Evolutionary conservation across 1,140 invertebrate genomes (phyloP).

Genomic region (Formica exsecta): DNA sequence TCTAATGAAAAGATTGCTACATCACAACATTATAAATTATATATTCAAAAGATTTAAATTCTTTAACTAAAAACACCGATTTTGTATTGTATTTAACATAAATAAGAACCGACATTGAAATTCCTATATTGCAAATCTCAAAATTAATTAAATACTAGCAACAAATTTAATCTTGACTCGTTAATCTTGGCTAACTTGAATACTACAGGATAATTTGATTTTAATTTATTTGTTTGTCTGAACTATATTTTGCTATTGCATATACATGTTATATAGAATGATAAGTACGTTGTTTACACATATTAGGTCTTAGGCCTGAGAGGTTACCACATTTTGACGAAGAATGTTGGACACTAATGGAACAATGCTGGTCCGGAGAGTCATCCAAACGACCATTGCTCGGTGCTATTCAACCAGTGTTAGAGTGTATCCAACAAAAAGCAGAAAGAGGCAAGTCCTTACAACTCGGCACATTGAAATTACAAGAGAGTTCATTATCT

Average conservation of each 20-base stretch:
- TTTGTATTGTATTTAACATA: conserved; percentile 34
- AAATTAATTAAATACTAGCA: background rate
- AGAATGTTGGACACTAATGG: conserved; percentile 95
- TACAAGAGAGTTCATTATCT: conserved; percentile 68
- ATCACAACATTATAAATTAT: background rate
- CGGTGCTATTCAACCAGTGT: conserved; percentile 91
- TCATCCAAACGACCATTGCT: conserved; percentile 91
- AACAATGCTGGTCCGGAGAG: conserved; percentile 94
- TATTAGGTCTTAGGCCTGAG: conserved; percentile 91
- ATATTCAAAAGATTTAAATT: conserved; percentile 1
- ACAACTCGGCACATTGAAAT: conserved; percentile 64
- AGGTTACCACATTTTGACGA: conserved; percentile 91
- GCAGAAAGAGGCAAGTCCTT: conserved; percentile 80
- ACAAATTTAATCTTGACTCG: background rate
- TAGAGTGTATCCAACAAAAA: conserved; percentile 87
- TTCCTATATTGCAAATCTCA: background rate
- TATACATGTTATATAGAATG: background rate
- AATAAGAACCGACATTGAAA: background rate
- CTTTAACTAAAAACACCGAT: conserved; percentile 9
- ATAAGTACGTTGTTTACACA: conserved; percentile 47
- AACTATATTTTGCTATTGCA: background rate
- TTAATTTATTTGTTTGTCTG: background rate
- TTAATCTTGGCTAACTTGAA: background rate
- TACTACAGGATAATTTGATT: background rate
- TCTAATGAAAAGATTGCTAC: no score